phyloP scores from a whole-genome alignment of 1,140 invertebrate genomes.

The Homalodisca vitripennis region DNA sequence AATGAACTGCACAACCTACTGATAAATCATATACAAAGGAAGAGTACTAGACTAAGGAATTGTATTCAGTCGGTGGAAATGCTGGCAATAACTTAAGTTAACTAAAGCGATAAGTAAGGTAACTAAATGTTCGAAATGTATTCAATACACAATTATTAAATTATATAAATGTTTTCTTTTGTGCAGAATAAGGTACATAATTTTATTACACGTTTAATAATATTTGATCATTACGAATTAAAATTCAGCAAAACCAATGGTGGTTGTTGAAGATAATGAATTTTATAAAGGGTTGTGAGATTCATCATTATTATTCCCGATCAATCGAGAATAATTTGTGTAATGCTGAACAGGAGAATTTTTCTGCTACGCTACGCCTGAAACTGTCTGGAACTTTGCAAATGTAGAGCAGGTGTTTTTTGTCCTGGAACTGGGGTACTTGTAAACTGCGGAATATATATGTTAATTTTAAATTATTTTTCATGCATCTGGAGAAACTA shows the following conservation, averaged over 20 bases:
- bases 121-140: background rate
- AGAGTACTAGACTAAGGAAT: conserved; percentile 18
- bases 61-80: conserved; percentile 15
- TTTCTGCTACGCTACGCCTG: background rate
- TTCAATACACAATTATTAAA: background rate
- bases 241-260: background rate
- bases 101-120: background rate
- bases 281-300: background rate
- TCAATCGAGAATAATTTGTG: background rate
- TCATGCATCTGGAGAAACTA: background rate
- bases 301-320: background rate
- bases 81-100: conserved; percentile 17
- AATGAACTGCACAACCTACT: conserved; percentile 12
- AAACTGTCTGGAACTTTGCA: background rate
- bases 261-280: background rate
- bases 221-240: background rate
- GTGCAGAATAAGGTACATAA: background rate
- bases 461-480: background rate
- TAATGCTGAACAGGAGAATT: background rate
- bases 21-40: conserved; percentile 6
- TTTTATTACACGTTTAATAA: background rate
- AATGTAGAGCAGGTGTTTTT: background rate
- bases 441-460: background rate
- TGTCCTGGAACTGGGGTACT: background rate
- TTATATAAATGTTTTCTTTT: background rate